These are phyloP conservation scores for Epirrita christyi DNA, from an alignment of 2,888 invertebrate genomes.

Conservation along the genomic window DNA sequence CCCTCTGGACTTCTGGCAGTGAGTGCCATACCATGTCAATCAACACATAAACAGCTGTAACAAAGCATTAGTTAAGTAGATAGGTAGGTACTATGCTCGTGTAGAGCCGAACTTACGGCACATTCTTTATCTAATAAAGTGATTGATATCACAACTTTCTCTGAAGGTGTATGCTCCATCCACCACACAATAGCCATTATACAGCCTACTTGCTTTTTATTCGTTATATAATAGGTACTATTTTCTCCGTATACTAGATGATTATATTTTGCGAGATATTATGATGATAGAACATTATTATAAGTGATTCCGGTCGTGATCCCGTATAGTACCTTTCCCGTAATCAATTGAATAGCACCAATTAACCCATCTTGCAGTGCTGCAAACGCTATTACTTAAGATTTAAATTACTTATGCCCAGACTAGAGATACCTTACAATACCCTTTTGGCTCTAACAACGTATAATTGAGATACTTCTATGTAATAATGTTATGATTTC, in stretches of 20 bases:
- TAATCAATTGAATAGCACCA: too few species aligned
- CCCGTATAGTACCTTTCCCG: too few species aligned
- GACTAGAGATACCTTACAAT: too few species aligned
- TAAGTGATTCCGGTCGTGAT: constrained; percentile 1
- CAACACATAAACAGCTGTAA: background rate
- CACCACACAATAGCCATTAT: constrained; percentile 16
- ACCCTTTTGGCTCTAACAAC: background rate
- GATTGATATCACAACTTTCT: constrained; percentile 23
- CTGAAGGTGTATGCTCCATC: constrained; percentile 7
- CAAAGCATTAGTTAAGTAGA: background rate
- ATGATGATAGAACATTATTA: constrained; percentile 5
- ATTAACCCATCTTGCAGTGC: too few species aligned
- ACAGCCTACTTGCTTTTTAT: constrained; percentile 8
- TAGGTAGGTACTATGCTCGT: background rate
- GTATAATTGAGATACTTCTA: background rate
- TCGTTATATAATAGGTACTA: constrained; percentile 3
- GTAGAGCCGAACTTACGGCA: background rate
- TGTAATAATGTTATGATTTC: constrained; percentile 14
- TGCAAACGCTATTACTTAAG: too few species aligned
- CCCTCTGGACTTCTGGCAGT: too few species aligned
- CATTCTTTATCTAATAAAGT: constrained; percentile 5
- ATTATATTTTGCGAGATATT: constrained; percentile 19
- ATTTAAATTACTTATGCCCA: too few species aligned
- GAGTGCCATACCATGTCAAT: too few species aligned
- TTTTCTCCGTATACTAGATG: constrained; percentile 21